These are phyloP conservation scores for Poecile montanus DNA, from an alignment of 2,797 vertebrate species.

Conservation along the genomic window DNA sequence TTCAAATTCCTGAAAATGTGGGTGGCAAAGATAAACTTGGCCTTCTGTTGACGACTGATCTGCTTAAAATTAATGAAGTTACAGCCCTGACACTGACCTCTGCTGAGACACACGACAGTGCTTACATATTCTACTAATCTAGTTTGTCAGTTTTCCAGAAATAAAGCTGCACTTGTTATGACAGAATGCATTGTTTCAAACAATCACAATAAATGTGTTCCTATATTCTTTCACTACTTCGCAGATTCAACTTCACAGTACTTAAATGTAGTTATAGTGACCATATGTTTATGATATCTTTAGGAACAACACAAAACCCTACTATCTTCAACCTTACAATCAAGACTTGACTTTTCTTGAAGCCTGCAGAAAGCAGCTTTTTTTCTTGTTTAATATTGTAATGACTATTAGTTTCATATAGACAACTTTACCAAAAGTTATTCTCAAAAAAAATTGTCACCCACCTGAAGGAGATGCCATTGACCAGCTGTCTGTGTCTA, in stretches of 20 bases:
- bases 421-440: neutral
- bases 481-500: conserved; percentile 77
- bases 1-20: neutral
- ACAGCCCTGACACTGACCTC: neutral
- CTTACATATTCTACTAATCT: neutral
- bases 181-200: neutral
- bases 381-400: neutral
- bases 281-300: neutral
- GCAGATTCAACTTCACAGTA: neutral
- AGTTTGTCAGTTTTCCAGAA: neutral
- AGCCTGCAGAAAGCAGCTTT: neutral
- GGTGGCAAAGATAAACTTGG: neutral
- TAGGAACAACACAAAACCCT: neutral
- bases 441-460: neutral
- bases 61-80: neutral
- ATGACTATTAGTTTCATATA: neutral
- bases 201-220: neutral
- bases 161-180: neutral
- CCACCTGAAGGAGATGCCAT: conserved; percentile 77
- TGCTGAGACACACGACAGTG: neutral
- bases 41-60: neutral
- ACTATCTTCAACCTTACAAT: neutral
- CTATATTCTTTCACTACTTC: neutral
- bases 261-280: neutral
- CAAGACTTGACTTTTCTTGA: neutral